Evolutionary conservation across 2,797 vertebrate genomes (phyloP), one percentile per base, ranked within the genome.

Genomic region (Halcyon leucocephala): DNA sequence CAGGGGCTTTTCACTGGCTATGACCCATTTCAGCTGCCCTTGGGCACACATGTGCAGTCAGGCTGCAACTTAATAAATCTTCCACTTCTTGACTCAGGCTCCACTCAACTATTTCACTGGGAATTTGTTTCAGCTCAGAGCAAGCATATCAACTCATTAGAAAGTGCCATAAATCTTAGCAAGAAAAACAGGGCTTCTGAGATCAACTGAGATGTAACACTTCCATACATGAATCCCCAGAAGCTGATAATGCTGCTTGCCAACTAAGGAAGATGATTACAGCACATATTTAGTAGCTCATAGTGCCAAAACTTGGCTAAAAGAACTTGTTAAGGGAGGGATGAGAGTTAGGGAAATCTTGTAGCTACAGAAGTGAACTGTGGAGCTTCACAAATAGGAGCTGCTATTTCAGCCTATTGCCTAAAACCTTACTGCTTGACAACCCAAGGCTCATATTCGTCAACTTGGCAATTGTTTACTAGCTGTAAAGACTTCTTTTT

Each of bases 131-230:
- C 57, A 2, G 60, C 84, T 92, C 78, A 41, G 81, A 86, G 81
- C 58, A 82, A 78, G 82, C 25, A 0, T 33, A 80, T 71, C 74
- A 52, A 20, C 52, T 80, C 74, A 20, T 51, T 82, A 66, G 66
- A 41, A 85, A 58, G 66, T 35, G 82, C 74, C 69, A 20, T 80
- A 83, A 86, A 93, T 92, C 89, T 70, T 39, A 66, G 51, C 17
- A 66, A 67, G 95, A 89, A 84, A 90, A 89, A 74, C 16, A 24
- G 60, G 28, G 33, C 64, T 85, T 82, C 79, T 77, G 89, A 92
- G 73, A 85, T 48, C 60, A 41, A 14, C 46, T 87, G 42, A 82
- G 81, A 69, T 19, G 18, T 51, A 77, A 65, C 54, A 29, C 76
- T 90, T 82, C 69, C 66, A 26, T 46, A 37, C 25, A 14, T 19